Evolutionary conservation across 2,888 invertebrate genomes (phyloP).

Genomic region (Phaonia tiefii): DNA sequence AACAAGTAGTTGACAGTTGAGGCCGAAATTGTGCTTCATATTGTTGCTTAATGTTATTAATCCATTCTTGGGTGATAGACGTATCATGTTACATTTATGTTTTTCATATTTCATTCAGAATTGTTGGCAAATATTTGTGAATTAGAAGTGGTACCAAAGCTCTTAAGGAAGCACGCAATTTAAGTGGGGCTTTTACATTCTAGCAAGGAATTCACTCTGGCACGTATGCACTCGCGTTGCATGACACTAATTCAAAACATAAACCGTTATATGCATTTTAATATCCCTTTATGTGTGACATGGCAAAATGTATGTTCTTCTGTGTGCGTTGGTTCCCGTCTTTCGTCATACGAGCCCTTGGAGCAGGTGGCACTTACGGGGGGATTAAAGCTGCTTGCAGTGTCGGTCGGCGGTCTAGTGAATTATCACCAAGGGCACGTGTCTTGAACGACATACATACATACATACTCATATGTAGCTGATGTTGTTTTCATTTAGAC

Average conservation of each 20-base stretch:
- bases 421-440: constrained; percentile 60
- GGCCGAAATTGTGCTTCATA: too few relatives aligned
- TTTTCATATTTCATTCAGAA: too few relatives aligned
- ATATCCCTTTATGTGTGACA: background rate
- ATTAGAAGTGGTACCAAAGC: too few relatives aligned
- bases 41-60: too few relatives aligned
- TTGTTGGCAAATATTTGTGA: too few relatives aligned
- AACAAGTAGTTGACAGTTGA: too few relatives aligned
- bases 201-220: too few relatives aligned
- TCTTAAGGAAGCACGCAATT: too few relatives aligned
- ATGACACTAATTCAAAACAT: background rate
- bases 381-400: constrained; percentile 61
- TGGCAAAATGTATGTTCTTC: background rate
- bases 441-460: constrained; percentile 42
- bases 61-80: too few relatives aligned
- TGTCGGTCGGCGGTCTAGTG: constrained; percentile 46
- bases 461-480: background rate
- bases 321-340: background rate
- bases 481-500: background rate
- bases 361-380: constrained; percentile 63
- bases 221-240: background rate
- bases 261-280: constrained; percentile 14
- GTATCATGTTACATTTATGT: too few relatives aligned
- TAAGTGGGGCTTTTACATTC: too few relatives aligned
- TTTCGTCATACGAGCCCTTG: constrained; percentile 8